Evolutionary conservation across 2,797 vertebrate genomes (phyloP), one percentile per base, ranked within the genome.

Genomic region (Cheirogaleus major): DNA sequence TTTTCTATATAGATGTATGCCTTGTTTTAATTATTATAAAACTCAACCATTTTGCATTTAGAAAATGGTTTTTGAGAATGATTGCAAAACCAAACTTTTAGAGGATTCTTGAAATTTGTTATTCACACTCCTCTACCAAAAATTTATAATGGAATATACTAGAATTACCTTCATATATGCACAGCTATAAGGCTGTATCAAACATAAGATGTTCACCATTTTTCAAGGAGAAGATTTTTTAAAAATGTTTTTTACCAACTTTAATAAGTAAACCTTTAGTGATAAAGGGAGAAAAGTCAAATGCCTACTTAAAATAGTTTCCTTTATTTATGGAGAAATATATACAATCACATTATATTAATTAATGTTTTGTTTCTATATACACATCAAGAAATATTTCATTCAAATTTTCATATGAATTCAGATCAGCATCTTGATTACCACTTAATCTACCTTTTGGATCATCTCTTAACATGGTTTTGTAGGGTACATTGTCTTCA

Each of bases 191-290:
- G 9, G 12, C 69, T 65, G 15, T 76, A 25, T 76, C 20, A 55
- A 65, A 82, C 27, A 69, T 63, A 82, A 81, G 8, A 4, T 87
- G 8, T 63, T 73, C 32, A 85, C 7, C 2, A 13, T 73, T 90
- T 95, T 89, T 84, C 70, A 93, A 20, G 83, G 67, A 91, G 35
- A 89, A 78, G 10, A 43, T 81, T 88, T 3, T 50, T 11, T 45
- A 78, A 59, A 27, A 23, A 25, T 15, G 13, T 75, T 81, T 75
- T 41, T 32, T 27, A 14, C 30, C 43, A 73, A 10, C 30, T 84
- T 78, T 45, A 87, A 30, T 90, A 95, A 75, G 32, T 88, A 89
- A 94, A 78, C 22, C 4, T 92, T 93, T 50, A 85, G 43, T 48
- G 7, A 95, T 25, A 11, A 10, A 41, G 20, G 20, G 35, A 2